These are phyloP conservation scores for Drosophila greeni DNA, from an alignment of 2,888 invertebrate species.

Conservation along the genomic window DNA sequence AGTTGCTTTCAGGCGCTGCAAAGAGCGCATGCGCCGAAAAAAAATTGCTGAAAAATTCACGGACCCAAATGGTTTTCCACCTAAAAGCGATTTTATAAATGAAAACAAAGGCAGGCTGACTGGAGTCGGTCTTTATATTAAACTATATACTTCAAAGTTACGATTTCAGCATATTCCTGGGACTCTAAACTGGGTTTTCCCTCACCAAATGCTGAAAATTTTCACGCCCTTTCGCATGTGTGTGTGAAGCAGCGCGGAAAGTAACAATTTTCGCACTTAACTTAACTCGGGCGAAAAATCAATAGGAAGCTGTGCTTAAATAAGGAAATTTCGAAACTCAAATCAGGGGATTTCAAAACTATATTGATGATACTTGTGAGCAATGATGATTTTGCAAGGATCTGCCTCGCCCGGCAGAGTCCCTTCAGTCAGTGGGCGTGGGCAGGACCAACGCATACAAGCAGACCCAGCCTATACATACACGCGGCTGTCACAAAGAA, in stretches of 20 bases:
- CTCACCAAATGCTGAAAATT: constrained; percentile 1
- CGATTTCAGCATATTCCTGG: not conserved
- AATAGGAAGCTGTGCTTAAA: constrained; percentile 41
- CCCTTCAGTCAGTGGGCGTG: constrained; percentile 24
- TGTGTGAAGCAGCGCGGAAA: constrained; percentile 36
- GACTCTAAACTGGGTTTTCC: not conserved
- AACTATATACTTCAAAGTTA: not conserved
- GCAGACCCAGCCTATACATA: constrained; percentile 27
- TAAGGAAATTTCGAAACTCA: not conserved
- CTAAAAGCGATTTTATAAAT: constrained; percentile 50
- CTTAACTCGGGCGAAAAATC: constrained; percentile 53
- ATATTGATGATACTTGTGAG: not conserved
- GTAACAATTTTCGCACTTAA: constrained; percentile 54
- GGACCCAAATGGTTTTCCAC: constrained; percentile 28
- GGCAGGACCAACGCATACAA: constrained; percentile 36
- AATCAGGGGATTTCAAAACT: not conserved
- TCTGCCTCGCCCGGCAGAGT: not conserved
- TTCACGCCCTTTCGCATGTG: constrained; percentile 38
- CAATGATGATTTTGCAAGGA: not conserved
- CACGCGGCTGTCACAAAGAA: constrained; percentile 42
- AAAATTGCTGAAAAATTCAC: constrained; percentile 53
- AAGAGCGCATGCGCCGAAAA: constrained; percentile 69
- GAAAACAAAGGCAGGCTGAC: constrained; percentile 37
- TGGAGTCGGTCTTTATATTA: not conserved
- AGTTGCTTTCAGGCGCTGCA: constrained; percentile 57